Conservation (phyloP, 2,797 vertebrate species). For the Cheirogaleus major region DNA sequence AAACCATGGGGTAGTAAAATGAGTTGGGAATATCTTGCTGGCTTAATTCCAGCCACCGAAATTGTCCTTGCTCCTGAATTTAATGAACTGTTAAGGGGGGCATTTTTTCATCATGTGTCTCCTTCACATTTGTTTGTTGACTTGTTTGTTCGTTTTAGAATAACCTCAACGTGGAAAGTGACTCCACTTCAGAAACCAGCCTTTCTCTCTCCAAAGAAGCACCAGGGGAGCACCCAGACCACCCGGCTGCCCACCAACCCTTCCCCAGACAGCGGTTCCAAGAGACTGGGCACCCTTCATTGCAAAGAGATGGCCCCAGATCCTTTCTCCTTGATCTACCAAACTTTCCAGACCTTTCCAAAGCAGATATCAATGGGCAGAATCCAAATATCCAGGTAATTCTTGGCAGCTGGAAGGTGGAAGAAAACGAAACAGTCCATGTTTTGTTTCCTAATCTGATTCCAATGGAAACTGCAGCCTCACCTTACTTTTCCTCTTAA, state of each 20-base stretch:
- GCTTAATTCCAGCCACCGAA: neutral
- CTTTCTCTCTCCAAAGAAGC: conserved; percentile 85
- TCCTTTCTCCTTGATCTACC: conserved; percentile 96
- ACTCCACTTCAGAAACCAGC: conserved; percentile 75
- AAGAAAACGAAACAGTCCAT: neutral
- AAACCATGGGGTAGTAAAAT: conserved; percentile 1
- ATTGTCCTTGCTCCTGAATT: neutral
- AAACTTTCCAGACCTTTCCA: conserved; percentile 98
- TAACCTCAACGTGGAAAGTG: conserved; percentile 86
- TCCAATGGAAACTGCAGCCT: neutral
- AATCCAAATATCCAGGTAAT: conserved; percentile 98
- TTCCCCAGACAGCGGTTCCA: conserved; percentile 89
- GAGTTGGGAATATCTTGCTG: conserved; percentile 14
- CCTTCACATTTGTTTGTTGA: conserved; percentile 15
- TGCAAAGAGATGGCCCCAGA: conserved; percentile 93
- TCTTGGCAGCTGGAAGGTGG: neutral
- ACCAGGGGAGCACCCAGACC: conserved; percentile 85
- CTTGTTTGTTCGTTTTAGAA: conserved; percentile 84
- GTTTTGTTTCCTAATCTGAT: conserved; percentile 31
- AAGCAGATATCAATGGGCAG: conserved; percentile 96
- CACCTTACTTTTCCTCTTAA: neutral
- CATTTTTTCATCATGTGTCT: neutral
- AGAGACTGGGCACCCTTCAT: conserved; percentile 85
- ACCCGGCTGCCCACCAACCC: conserved; percentile 86
- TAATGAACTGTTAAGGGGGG: neutral